Conservation (phyloP, 2,888 invertebrate genomes). For the Gonocerus acuteangulatus region DNA sequence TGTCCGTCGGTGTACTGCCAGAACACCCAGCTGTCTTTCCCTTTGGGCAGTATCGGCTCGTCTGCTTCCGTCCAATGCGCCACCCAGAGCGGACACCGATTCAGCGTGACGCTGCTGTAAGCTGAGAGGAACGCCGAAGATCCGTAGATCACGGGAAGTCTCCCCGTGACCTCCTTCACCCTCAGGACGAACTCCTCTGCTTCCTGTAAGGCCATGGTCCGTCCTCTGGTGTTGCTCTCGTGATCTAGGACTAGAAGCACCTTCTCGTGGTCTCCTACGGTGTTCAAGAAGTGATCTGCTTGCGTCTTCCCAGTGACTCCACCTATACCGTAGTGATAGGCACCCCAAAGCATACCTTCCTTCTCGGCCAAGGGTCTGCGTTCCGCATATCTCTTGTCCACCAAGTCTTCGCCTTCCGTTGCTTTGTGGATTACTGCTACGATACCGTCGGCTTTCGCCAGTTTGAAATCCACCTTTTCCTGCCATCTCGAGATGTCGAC, state of each 20-base stretch:
- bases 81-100: too few relatives aligned
- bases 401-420: slow-evolving; percentile 28
- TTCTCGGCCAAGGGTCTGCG: slow-evolving; percentile 26
- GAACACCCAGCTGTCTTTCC: too few relatives aligned
- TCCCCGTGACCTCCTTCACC: slow-evolving; percentile 28
- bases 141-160: too few relatives aligned
- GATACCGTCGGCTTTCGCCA: slow-evolving; percentile 22
- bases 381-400: slow-evolving; percentile 24
- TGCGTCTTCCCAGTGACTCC: slow-evolving; percentile 27
- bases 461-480: slow-evolving; percentile 22
- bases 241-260: slow-evolving; percentile 32
- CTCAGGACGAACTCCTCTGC: slow-evolving; percentile 29
- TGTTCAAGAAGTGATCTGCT: slow-evolving; percentile 32
- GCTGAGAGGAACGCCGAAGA: too few relatives aligned
- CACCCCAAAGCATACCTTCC: slow-evolving; percentile 32
- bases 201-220: slow-evolving; percentile 22
- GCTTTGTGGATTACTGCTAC: slow-evolving; percentile 35
- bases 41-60: too few relatives aligned
- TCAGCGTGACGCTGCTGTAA: too few relatives aligned
- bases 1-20: too few relatives aligned
- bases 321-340: slow-evolving; percentile 33
- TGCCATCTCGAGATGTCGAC: slow-evolving; percentile 34
- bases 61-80: too few relatives aligned
- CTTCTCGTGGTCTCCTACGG: slow-evolving; percentile 24
- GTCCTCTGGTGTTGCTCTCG: slow-evolving; percentile 12